Base-by-base conservation (phyloP, 2,888 invertebrate species). In the Caenorhabditis plicata region DNA sequence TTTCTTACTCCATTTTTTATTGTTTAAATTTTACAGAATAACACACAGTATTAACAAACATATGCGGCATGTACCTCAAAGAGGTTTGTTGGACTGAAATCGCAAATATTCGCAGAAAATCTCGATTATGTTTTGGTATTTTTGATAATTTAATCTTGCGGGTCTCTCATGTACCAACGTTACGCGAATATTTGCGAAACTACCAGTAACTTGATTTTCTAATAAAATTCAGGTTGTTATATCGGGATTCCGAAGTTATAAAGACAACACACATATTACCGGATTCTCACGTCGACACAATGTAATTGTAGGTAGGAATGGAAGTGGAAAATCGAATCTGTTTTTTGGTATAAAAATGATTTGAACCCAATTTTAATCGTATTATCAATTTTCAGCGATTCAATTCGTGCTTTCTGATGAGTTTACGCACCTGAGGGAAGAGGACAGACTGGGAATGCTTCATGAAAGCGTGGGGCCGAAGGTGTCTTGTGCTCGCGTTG, bases 331-430 rank as follows among this genome's bases (percentile, higher is more conserved):
- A 85, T 95, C 95, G 85, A 98, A 98, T 83, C 99, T 98, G 83
- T 98, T 98, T 85, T 91, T 91, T 83, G 92, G 92, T 91, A 25
- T n/a, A n/a, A n/a, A n/a, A 13, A 55, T 13, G 1, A 15, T 40
- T 40, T 36, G 4, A 7, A 25, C 5, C 7, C 19, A 31, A 20
- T 11, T 29, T 17, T 13, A n/a, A 15, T 41, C 8, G 7, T 4
- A 7, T 29, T n/a, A 26, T 7, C 19, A 44, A n/a, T 35, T 36
- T 32, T 39, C 73, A 85, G 98, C 98, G 3, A 98, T 99, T 78
- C 98, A 99, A 83, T 99, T 99, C 85, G 96, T 99, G 15, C 84
- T 99, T 48, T 95, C 95, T 77, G 98, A 99, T 87, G 98, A 99
- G 82, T 99, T 93, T 83, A 92, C 92, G 31, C 93, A 95, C 83